A percentile compares a stretch with the other conserved stretches of the same genome.
Conservation (phyloP, 2,113 vertebrate species). For the Lamprotornis superbus region DNA sequence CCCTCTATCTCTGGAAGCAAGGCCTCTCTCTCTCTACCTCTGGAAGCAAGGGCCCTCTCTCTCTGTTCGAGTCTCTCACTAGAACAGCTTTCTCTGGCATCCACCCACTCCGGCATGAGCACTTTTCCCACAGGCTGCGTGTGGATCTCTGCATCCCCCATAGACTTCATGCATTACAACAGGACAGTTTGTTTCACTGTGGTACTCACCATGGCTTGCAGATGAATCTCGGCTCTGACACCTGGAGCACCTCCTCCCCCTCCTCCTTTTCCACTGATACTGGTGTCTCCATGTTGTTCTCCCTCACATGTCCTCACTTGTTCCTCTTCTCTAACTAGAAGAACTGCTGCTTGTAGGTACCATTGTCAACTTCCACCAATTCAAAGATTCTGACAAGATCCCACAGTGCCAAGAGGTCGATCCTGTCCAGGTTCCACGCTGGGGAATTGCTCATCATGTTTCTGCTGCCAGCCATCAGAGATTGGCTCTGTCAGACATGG, state of each 20-base stretch:
- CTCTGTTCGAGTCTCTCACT: neutral
- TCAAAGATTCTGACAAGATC: neutral
- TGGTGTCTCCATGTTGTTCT: neutral
- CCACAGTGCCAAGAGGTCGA: accelerated
- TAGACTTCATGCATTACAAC: neutral
- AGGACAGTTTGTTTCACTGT: neutral
- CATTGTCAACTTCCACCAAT: neutral
- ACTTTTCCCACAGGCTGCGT: neutral
- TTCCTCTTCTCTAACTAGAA: neutral
- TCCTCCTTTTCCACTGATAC: neutral
- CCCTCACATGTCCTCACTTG: neutral
- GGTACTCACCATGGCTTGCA: neutral
- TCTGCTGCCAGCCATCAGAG: neutral
- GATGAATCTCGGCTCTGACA: accelerated
- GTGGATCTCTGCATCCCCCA: neutral
- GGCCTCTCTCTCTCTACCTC: neutral
- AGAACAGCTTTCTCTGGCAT: neutral
- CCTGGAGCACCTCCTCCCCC: neutral
- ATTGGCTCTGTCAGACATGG: neutral
- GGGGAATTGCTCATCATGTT: neutral
- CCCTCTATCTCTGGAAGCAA: neutral
- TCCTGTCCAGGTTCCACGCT: accelerated
- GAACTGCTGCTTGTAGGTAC: neutral
- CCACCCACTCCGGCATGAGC: neutral
- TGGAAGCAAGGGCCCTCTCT: neutral